Evolutionary conservation across 2,797 vertebrate species (phyloP).

Genomic region (Rhinella marina): DNA sequence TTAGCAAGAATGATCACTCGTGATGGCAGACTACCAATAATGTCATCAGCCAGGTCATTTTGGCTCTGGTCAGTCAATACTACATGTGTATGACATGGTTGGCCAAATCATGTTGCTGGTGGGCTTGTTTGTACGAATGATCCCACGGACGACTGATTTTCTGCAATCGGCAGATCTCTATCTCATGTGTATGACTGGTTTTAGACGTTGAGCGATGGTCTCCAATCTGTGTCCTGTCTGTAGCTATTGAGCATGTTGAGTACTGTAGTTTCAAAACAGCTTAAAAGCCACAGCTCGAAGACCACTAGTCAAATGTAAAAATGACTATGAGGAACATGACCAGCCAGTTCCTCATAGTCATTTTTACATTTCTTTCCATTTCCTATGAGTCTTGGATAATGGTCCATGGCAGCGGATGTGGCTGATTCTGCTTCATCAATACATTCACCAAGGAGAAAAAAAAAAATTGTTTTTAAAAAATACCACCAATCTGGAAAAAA

Average conservation of each 20-base stretch:
- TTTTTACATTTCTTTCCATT: not conserved
- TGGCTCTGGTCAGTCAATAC: too few relatives aligned
- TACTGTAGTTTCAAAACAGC: not conserved
- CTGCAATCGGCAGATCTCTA: too few relatives aligned
- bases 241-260: not conserved
- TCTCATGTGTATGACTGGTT: too few relatives aligned
- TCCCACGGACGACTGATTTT: too few relatives aligned
- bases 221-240: not conserved
- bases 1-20: too few relatives aligned
- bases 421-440: not conserved
- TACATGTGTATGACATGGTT: too few relatives aligned
- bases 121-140: too few relatives aligned
- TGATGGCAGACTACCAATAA: too few relatives aligned
- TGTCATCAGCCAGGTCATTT: too few relatives aligned
- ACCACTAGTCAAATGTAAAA: too few relatives aligned
- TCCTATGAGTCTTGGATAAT: not conserved
- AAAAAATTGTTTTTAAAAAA: not conserved
- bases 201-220: not conserved
- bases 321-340: not conserved
- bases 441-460: not conserved
- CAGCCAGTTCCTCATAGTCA: not conserved
- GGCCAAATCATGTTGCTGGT: too few relatives aligned
- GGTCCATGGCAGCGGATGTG: not conserved
- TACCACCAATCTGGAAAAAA: not conserved
- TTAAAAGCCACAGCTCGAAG: too few relatives aligned